A percentile compares a stretch with the other conserved stretches of the same genome.
Evolutionary conservation across 1,140 invertebrate species (phyloP).

Genomic region (Drosophila nannoptera): DNA sequence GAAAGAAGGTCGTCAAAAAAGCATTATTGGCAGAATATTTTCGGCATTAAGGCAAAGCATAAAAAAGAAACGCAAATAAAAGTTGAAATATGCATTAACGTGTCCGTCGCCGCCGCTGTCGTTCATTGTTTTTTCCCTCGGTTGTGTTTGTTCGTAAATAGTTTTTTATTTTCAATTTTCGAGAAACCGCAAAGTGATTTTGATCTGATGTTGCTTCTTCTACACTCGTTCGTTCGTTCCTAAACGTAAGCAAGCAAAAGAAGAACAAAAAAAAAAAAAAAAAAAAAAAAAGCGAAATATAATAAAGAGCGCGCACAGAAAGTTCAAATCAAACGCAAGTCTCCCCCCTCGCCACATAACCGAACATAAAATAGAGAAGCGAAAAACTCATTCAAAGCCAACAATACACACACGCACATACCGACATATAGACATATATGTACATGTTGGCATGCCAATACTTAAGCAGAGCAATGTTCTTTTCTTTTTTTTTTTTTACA

Average conservation of each 20-base stretch:
- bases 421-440: neutral
- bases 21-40: slow-evolving; percentile 40
- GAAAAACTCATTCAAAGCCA: slow-evolving; percentile 44
- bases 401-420: slow-evolving; percentile 9
- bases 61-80: slow-evolving; percentile 28
- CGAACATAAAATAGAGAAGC: slow-evolving; percentile 30
- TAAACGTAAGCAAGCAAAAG: slow-evolving; percentile 41
- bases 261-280: slow-evolving; percentile 7
- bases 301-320: slow-evolving; percentile 24
- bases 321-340: slow-evolving; percentile 21
- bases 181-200: slow-evolving; percentile 45
- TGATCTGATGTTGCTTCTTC: slow-evolving; percentile 37
- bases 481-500: slow-evolving; percentile 21
- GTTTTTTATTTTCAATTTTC: slow-evolving; percentile 26
- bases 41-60: slow-evolving; percentile 30
- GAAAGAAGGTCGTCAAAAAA: slow-evolving; percentile 44
- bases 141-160: slow-evolving; percentile 44
- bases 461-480: slow-evolving; percentile 14
- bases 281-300: slow-evolving; percentile 26
- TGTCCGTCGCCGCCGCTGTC: slow-evolving; percentile 27
- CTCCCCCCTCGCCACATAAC: slow-evolving; percentile 1
- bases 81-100: slow-evolving; percentile 46
- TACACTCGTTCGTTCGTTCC: slow-evolving; percentile 24
- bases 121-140: slow-evolving; percentile 34
- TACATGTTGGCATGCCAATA: neutral